These are phyloP conservation scores for Alentia gelatinosa DNA, from an alignment of 2,888 invertebrate species.

Conservation along the genomic window DNA sequence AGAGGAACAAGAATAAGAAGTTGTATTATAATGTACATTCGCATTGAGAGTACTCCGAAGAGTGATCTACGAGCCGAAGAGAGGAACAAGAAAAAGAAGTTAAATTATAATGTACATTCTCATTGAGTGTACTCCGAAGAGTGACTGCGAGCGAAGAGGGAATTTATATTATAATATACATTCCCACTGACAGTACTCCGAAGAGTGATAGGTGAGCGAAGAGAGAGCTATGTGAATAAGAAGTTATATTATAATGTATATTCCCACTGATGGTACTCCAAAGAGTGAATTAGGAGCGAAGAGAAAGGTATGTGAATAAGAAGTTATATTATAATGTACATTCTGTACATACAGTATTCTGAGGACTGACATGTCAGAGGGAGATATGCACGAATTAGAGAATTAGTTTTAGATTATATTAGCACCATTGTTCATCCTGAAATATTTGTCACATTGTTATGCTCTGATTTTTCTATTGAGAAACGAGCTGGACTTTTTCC, in stretches of 20 bases:
- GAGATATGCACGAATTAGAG: neutral
- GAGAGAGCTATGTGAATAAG: neutral
- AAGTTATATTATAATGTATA: neutral
- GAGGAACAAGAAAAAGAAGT: no score
- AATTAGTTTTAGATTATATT: neutral
- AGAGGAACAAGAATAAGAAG: neutral
- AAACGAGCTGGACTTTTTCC: no score
- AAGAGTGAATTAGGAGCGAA: no score
- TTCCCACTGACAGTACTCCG: no score
- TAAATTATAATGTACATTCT: no score
- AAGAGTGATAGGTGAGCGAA: neutral
- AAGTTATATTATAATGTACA: no score
- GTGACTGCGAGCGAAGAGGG: neutral
- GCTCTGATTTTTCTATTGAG: no score
- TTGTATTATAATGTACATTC: neutral
- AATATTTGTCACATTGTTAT: no score
- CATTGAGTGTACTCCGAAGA: slow-evolving; percentile 27
- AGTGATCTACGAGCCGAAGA: no score
- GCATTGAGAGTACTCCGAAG: neutral
- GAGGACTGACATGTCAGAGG: neutral
- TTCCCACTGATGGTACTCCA: no score
- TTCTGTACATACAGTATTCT: slow-evolving; percentile 30
- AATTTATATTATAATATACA: neutral
- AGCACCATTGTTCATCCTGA: no score
- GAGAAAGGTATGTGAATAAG: no score